Base-by-base conservation (phyloP, 2,888 invertebrate species). In the Drosophila atripex region DNA sequence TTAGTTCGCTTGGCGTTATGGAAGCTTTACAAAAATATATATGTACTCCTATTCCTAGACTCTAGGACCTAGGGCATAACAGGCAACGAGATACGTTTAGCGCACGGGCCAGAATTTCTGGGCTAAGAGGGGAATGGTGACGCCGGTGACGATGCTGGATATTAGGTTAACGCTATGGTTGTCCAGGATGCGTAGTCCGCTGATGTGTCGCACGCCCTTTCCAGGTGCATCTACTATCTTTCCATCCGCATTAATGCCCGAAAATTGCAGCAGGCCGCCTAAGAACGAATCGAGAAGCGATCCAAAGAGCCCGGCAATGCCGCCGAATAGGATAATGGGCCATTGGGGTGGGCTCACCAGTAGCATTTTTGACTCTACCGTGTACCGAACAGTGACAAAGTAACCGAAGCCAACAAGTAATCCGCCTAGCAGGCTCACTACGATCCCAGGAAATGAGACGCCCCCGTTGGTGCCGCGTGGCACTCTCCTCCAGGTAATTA, bases 391-490 rank as follows among this genome's bases (percentile, higher is more conserved):
- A 0, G 94, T 92, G 12, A 95, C 78, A 88, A 95, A 97, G 90
- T 96, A 95, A 6, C 94, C 93, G 3, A 95, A 50, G 1, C 97
- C 97, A 51, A 97, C 93, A 3, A 95, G 94, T 65, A 91, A 4
- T 9, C 92, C 92, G 2, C 92, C 92, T 2, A 90, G 51, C 16
- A 91, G 92, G 89, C 77, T 94, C 28, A 93, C 93, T 7, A 93
- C 32, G 7, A 94, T 92, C 21, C 95, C 95, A 49, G 93, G 83
- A 23, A 93, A 76, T 1, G 96, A 95, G n/a, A 98, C 93, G 2
- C 94, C 98, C 28, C 98, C 98, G 91, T 98, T 98, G 21, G 97
- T 97, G 43, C 97, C 97, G 92, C 93, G 94, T 1, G 97, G 97
- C 1, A 98, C 97, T 80, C 91, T 93, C 76, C 93, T 93, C 74